Conservation (phyloP, 2,888 invertebrate genomes). For the Synanthedon vespiformis region DNA sequence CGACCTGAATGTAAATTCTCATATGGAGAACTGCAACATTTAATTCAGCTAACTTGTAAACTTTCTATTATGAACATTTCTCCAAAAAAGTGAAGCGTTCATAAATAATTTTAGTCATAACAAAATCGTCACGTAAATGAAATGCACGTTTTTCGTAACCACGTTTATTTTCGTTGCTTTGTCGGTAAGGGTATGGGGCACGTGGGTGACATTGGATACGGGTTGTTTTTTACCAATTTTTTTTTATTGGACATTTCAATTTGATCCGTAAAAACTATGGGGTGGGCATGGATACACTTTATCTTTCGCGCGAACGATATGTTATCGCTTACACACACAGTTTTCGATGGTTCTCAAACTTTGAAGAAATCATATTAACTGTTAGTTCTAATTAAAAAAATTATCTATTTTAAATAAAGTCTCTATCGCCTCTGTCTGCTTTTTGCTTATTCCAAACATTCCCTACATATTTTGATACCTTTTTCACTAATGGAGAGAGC, state of each 20-base stretch:
- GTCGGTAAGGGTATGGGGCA: slow-evolving; percentile 10
- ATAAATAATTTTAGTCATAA: slow-evolving; percentile 62
- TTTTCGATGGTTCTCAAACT: slow-evolving; percentile 30
- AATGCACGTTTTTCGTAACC: slow-evolving; percentile 40
- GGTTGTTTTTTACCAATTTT: slow-evolving; percentile 22
- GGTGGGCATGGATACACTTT: slow-evolving; percentile 39
- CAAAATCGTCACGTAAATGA: slow-evolving; percentile 66
- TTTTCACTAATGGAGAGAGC: no score
- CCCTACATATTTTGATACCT: no score
- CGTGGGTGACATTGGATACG: slow-evolving; percentile 34
- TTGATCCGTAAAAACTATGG: slow-evolving; percentile 35
- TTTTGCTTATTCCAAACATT: no score
- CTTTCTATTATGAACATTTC: background rate
- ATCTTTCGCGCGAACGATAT: slow-evolving; percentile 61
- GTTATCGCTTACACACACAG: slow-evolving; percentile 34
- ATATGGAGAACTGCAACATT: no score
- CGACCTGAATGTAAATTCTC: no score
- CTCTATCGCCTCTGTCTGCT: no score
- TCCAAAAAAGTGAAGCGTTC: slow-evolving; percentile 8
- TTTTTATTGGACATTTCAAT: slow-evolving; percentile 36
- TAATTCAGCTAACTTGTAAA: no score
- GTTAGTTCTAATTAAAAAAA: no score
- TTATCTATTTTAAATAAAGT: no score
- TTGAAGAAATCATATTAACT: slow-evolving; percentile 1
- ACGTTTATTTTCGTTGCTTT: slow-evolving; percentile 32